Conservation (phyloP, 2,888 invertebrate species). For the Polyommatus icarus region DNA sequence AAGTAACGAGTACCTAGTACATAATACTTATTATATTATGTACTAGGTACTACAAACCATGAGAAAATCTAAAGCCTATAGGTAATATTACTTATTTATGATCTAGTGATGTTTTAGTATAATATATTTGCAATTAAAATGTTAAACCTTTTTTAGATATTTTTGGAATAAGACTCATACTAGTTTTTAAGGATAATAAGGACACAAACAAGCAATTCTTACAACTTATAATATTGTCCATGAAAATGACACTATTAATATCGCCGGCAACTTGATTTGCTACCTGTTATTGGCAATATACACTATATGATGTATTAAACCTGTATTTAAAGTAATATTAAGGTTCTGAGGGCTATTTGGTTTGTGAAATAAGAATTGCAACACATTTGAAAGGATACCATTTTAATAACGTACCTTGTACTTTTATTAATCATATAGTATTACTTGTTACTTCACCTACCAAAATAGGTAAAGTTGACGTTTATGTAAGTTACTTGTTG, state of each 20-base stretch:
- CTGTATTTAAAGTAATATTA: constrained; percentile 7
- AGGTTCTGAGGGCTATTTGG: constrained; percentile 6
- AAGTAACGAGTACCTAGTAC: background rate
- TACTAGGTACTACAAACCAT: too few relatives aligned
- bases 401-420: constrained; percentile 1
- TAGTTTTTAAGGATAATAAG: background rate
- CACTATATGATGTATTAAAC: background rate
- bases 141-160: background rate
- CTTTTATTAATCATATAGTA: background rate
- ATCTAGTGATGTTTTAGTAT: too few relatives aligned
- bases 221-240: background rate
- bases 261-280: background rate
- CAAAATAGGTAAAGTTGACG: background rate
- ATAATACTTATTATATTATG: background rate
- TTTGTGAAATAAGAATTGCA: constrained; percentile 10
- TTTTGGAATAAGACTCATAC: background rate
- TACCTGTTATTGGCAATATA: constrained; percentile 6
- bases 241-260: background rate
- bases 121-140: background rate
- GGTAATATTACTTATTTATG: too few relatives aligned
- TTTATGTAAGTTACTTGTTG: background rate
- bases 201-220: background rate
- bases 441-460: background rate
- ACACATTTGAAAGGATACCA: constrained; percentile 9
- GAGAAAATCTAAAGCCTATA: too few relatives aligned